Percentiles rank a stretch among this genome's conserved stretches.
These are phyloP conservation scores for Poeciliopsis turrubarensis DNA, from an alignment of 2,113 vertebrate species.

Conservation along the genomic window DNA sequence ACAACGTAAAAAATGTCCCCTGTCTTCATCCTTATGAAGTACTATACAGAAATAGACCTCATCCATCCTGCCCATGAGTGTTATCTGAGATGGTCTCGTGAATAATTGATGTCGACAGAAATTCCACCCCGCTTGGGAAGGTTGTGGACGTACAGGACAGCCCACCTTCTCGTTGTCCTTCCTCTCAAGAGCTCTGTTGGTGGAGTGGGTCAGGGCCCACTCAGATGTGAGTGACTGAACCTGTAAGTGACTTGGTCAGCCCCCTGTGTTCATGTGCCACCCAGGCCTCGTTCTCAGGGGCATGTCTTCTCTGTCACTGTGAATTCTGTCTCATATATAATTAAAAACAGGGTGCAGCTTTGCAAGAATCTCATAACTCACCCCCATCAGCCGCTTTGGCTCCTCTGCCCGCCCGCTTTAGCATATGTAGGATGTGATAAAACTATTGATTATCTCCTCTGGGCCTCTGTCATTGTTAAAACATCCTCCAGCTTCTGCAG, in stretches of 20 bases:
- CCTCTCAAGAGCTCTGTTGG: conserved; percentile 48
- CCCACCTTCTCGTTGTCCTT: conserved; percentile 49
- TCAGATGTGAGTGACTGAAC: conserved; percentile 63
- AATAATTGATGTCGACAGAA: conserved; percentile 79
- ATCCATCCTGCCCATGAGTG: conserved; percentile 71
- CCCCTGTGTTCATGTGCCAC: conserved; percentile 55
- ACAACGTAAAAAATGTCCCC: conserved; percentile 75
- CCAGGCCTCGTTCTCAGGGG: conserved; percentile 40
- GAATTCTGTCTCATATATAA: conserved; percentile 71
- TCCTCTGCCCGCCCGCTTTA: conserved; percentile 10
- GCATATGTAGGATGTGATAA: conserved; percentile 42
- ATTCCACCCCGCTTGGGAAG: conserved; percentile 73
- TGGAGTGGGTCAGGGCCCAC: conserved; percentile 54
- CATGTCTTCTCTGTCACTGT: conserved; percentile 55
- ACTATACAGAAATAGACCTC: conserved; percentile 79
- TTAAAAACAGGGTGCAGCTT: conserved; percentile 62
- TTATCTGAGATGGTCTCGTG: conserved; percentile 76
- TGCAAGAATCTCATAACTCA: conserved; percentile 56
- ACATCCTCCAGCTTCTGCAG: conserved; percentile 23
- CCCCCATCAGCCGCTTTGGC: conserved; percentile 40
- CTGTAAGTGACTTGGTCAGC: conserved; percentile 64
- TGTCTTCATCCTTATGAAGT: conserved; percentile 77
- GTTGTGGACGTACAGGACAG: conserved; percentile 59
- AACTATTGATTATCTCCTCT: conserved; percentile 51
- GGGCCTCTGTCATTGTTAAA: conserved; percentile 17